A percentile compares a stretch with the other conserved stretches of the same genome.
Conservation (phyloP, 1,140 invertebrate genomes). For the Pseudobourletiella spinata region DNA sequence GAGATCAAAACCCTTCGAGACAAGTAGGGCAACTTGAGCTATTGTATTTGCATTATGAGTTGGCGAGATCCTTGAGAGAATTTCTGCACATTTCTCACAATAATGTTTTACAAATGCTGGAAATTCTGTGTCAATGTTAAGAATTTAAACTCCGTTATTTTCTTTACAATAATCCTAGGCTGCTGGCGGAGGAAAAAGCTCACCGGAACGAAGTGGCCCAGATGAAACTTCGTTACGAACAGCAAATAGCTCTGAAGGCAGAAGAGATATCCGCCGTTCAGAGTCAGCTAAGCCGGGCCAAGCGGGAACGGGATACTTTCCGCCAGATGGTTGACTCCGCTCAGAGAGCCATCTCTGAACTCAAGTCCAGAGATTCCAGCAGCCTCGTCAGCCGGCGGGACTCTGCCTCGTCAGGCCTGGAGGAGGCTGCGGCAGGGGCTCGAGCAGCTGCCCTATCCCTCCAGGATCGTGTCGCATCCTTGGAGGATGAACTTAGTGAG, state of each 20-base stretch:
- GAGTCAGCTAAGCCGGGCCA: conserved; percentile 66
- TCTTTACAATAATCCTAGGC: no score
- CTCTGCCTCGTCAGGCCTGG: conserved; percentile 15
- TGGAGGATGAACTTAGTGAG: conserved; percentile 83
- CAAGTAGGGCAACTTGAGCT: no score
- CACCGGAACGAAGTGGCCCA: conserved; percentile 74
- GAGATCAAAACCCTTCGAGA: conserved; percentile 62
- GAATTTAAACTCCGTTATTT: no score
- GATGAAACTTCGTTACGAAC: conserved; percentile 79
- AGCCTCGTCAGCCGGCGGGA: neutral
- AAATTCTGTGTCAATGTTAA: no score
- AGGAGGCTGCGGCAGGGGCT: conserved; percentile 43
- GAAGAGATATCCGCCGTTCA: conserved; percentile 79
- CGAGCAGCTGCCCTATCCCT: conserved; percentile 50
- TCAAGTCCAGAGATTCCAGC: conserved; percentile 46
- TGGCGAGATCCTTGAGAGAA: neutral
- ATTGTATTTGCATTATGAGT: no score
- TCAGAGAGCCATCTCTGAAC: conserved; percentile 67
- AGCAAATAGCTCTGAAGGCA: conserved; percentile 69
- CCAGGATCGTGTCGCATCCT: conserved; percentile 68
- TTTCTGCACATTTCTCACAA: conserved; percentile 11
- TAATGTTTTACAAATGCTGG: no score
- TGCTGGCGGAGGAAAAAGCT: conserved; percentile 55
- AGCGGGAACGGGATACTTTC: conserved; percentile 78
- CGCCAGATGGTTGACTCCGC: conserved; percentile 82